These are phyloP conservation scores for Parnassius smintheus DNA, from an alignment of 2,888 invertebrate species.

Conservation along the genomic window DNA sequence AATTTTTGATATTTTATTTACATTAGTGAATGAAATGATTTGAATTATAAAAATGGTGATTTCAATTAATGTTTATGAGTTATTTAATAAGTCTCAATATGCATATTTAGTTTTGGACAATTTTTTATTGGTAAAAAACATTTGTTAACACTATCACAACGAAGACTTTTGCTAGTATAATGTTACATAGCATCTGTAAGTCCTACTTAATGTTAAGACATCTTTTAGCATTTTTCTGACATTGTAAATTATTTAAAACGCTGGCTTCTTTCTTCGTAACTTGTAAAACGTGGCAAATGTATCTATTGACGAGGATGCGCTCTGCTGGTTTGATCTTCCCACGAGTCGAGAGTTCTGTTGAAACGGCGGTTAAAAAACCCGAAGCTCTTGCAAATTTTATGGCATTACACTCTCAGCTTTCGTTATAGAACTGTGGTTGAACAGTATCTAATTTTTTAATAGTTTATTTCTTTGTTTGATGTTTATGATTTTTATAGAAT, in stretches of 20 bases:
- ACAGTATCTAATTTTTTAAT: no score
- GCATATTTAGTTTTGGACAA: no score
- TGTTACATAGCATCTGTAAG: constrained; percentile 13
- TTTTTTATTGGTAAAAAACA: no score
- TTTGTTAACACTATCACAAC: not conserved
- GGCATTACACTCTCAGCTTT: not conserved
- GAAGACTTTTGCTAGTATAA: constrained; percentile 14
- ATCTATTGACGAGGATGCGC: not conserved
- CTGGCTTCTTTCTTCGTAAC: not conserved
- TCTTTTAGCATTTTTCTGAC: no score
- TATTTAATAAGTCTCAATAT: no score
- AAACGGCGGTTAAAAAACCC: not conserved
- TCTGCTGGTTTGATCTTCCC: constrained; percentile 1
- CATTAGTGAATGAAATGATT: no score
- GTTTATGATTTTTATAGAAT: no score
- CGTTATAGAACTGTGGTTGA: not conserved
- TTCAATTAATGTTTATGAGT: no score
- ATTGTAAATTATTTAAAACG: not conserved
- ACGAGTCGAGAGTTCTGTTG: not conserved
- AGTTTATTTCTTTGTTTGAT: no score
- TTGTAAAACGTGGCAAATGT: not conserved
- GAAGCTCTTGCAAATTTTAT: not conserved
- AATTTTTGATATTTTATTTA: no score
- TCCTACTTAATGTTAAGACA: not conserved
- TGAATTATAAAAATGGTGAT: no score